Evolutionary conservation across 2,797 vertebrate species (phyloP), one percentile per base, ranked within the genome.

Genomic region (Denticeps clupeoides): DNA sequence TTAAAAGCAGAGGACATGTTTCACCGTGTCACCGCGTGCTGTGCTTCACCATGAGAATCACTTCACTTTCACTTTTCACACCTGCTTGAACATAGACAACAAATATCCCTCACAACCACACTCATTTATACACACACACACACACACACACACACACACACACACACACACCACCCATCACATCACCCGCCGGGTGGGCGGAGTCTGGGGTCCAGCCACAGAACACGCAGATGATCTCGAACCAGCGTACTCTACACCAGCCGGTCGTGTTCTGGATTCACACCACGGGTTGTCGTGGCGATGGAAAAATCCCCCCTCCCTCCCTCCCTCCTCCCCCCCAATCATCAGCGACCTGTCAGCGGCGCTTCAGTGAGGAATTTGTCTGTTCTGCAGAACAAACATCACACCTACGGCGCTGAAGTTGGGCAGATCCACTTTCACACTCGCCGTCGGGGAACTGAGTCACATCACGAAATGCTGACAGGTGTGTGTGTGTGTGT

Each of bases 321-420:
- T 43, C 51, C 48, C 47, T 56, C 48, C 22, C 47, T 11, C 41
- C 50, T 31, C 59, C 55, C 59, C 63, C 62, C n/a, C n/a, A n/a
- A n/a, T n/a, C n/a, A n/a, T n/a, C n/a, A n/a, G n/a, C n/a, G n/a
- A n/a, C n/a, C n/a, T n/a, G n/a, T n/a, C n/a, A n/a, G n/a, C n/a
- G n/a, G n/a, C n/a, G n/a, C 63, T 56, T 43, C 48, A 6, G 19
- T 56, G 53, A 43, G 51, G 63, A 65, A 65, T 62, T 54, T 59
- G 52, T 28, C 44, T 35, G 26, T 51, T 51, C 48, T 37, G 58
- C 51, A 55, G 51, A 58, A 49, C 51, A 58, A 63, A 63, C 57
- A 63, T 59, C 22, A 56, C 47, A 56, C 56, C 60, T 56, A 44
- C 43, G 53, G 35, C 49, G 35, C 1, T 51, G 54, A 49, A 47